These are phyloP conservation scores for Coptodon rendalli DNA, from an alignment of 2,113 vertebrate genomes.

Conservation along the genomic window DNA sequence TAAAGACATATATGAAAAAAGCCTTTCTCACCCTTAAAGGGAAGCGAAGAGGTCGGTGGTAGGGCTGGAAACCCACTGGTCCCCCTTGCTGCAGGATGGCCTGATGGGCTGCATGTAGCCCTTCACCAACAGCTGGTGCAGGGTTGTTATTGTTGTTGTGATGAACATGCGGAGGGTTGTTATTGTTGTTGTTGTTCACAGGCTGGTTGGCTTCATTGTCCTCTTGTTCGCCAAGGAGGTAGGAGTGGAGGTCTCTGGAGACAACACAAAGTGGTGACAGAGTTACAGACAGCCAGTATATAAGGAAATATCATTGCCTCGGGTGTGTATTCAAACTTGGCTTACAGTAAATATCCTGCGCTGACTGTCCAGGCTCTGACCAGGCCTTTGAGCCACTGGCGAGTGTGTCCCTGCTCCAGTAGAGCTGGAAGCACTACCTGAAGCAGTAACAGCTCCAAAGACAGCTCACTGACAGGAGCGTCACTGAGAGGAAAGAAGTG, in stretches of 20 bases:
- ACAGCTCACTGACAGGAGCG: slow-evolving; percentile 97
- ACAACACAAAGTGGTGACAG: neutral
- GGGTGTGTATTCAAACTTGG: neutral
- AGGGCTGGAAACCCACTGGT: slow-evolving; percentile 97
- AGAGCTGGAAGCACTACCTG: slow-evolving; percentile 98
- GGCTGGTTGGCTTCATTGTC: slow-evolving; percentile 91
- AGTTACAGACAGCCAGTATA: neutral
- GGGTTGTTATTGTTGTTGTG: slow-evolving; percentile 90
- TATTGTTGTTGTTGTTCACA: slow-evolving; percentile 87
- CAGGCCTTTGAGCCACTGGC: slow-evolving; percentile 97
- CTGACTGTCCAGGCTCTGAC: slow-evolving; percentile 96
- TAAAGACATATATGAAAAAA: neutral
- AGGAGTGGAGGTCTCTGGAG: slow-evolving; percentile 92
- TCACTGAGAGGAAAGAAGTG: slow-evolving; percentile 71
- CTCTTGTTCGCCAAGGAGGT: slow-evolving; percentile 95
- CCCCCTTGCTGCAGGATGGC: slow-evolving; percentile 98
- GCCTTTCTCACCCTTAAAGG: slow-evolving; percentile 81
- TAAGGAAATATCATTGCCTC: neutral
- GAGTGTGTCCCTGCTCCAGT: slow-evolving; percentile 94
- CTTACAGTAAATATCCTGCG: slow-evolving; percentile 93
- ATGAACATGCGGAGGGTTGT: slow-evolving; percentile 67
- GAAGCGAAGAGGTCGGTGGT: slow-evolving; percentile 89
- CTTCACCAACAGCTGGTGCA: slow-evolving; percentile 88
- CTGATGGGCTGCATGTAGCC: slow-evolving; percentile 95
- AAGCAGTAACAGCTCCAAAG: slow-evolving; percentile 91